Percentiles rank a stretch among this genome's conserved stretches.
These are phyloP conservation scores for Drosophila merina DNA, from an alignment of 2,888 invertebrate species.

Conservation along the genomic window DNA sequence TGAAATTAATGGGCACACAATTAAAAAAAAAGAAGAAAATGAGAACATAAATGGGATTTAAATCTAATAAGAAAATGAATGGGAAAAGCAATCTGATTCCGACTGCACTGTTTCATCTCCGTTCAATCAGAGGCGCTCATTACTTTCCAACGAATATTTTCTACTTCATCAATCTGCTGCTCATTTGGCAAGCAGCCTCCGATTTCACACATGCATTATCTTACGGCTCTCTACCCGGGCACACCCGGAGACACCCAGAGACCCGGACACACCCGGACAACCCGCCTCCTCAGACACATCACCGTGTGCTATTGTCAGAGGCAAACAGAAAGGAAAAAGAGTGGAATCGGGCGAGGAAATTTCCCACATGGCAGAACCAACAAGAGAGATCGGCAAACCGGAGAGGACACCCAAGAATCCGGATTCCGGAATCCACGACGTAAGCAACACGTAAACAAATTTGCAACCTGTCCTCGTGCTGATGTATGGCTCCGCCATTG, in stretches of 20 bases:
- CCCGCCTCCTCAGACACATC: conserved; percentile 17
- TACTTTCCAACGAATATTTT: conserved; percentile 36
- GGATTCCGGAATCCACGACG: conserved; percentile 9
- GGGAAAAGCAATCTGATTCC: background rate
- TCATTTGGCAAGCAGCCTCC: conserved; percentile 31
- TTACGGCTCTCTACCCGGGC: background rate
- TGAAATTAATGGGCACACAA: too few species aligned
- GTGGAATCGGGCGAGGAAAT: background rate
- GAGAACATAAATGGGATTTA: too few species aligned
- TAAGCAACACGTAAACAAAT: conserved; percentile 30
- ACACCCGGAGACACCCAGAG: background rate
- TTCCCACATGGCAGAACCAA: conserved; percentile 18
- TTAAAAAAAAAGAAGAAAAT: background rate
- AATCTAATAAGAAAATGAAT: background rate
- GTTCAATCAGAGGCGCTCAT: conserved; percentile 33
- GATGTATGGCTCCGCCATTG: conserved; percentile 15
- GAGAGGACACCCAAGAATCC: conserved; percentile 14
- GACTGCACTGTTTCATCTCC: background rate
- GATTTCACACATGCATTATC: conserved; percentile 16
- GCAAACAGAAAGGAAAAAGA: conserved; percentile 16
- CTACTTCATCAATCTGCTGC: conserved; percentile 40
- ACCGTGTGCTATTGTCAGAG: conserved; percentile 28
- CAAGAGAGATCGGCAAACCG: conserved; percentile 4
- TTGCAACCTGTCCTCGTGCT: conserved; percentile 12
- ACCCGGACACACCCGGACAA: background rate